Evolutionary conservation across 2,888 invertebrate species (phyloP).

Genomic region (Frankliniella fusca): DNA sequence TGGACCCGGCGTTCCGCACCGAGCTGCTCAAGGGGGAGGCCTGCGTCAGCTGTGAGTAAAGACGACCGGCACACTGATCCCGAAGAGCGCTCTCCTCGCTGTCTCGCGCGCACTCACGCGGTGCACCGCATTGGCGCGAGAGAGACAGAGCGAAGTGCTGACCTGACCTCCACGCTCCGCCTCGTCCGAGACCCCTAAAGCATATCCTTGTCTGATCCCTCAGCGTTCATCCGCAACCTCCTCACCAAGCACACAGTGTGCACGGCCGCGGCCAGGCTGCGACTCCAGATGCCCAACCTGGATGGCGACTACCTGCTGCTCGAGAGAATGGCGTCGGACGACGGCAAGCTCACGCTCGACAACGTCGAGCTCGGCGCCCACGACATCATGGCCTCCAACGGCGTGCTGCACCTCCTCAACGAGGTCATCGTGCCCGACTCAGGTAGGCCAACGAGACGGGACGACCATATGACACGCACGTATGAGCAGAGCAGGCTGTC

Average conservation of each 20-base stretch:
- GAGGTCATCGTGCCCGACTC: slow-evolving; percentile 61
- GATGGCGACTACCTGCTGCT: slow-evolving; percentile 51
- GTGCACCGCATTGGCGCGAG: too few relatives aligned
- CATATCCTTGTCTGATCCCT: slow-evolving; percentile 34
- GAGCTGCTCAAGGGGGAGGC: slow-evolving; percentile 56
- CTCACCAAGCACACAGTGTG: slow-evolving; percentile 64
- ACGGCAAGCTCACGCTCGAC: slow-evolving; percentile 56
- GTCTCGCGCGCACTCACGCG: too few relatives aligned
- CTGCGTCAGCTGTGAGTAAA: slow-evolving; percentile 57
- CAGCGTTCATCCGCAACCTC: slow-evolving; percentile 64
- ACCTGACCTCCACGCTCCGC: neutral
- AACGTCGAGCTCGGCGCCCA: slow-evolving; percentile 55
- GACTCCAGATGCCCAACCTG: slow-evolving; percentile 50
- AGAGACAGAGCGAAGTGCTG: too few relatives aligned
- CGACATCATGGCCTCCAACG: slow-evolving; percentile 66
- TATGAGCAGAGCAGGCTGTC: neutral
- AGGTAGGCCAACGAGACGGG: slow-evolving; percentile 44
- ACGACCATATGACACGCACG: neutral
- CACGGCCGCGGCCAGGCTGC: slow-evolving; percentile 53
- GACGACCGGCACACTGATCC: too few relatives aligned
- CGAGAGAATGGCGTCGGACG: slow-evolving; percentile 47
- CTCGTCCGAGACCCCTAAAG: slow-evolving; percentile 27
- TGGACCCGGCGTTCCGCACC: slow-evolving; percentile 52
- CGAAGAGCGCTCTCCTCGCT: too few relatives aligned
- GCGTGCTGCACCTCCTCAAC: slow-evolving; percentile 67